Evolutionary conservation across 2,797 vertebrate species (phyloP).

Genomic region (Eurystomus glaucurus): DNA sequence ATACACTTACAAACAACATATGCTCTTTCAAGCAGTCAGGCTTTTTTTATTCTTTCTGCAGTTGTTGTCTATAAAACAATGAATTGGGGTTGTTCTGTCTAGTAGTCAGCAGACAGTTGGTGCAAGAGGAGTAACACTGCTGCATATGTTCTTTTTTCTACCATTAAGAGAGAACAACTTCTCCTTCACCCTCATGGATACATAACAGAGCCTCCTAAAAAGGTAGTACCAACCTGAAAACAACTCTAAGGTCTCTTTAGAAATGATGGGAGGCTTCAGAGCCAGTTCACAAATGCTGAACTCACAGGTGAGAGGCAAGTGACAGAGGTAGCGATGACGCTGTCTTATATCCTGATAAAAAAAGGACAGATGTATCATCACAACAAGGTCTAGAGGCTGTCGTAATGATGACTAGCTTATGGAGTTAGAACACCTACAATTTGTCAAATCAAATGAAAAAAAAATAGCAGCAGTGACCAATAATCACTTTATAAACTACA

Average conservation of each 20-base stretch:
- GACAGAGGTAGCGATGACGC: conserved; percentile 94
- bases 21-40: background rate
- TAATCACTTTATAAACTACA: background rate
- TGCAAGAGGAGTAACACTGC: background rate
- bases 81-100: background rate
- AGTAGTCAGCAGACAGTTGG: background rate
- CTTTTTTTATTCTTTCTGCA: background rate
- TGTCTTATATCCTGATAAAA: conserved; percentile 92
- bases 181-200: background rate
- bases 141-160: background rate
- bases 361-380: background rate
- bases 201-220: background rate
- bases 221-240: conserved; percentile 89
- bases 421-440: background rate
- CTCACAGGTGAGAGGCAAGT: conserved; percentile 97
- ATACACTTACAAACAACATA: background rate
- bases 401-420: background rate
- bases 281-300: conserved; percentile 97
- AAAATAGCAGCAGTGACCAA: background rate
- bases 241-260: conserved; percentile 93
- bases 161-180: background rate
- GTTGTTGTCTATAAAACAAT: background rate
- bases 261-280: conserved; percentile 92
- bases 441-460: background rate
- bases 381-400: background rate